phyloP scores from a whole-genome alignment of 2,113 vertebrate species.

The Tachysurus vachellii region DNA sequence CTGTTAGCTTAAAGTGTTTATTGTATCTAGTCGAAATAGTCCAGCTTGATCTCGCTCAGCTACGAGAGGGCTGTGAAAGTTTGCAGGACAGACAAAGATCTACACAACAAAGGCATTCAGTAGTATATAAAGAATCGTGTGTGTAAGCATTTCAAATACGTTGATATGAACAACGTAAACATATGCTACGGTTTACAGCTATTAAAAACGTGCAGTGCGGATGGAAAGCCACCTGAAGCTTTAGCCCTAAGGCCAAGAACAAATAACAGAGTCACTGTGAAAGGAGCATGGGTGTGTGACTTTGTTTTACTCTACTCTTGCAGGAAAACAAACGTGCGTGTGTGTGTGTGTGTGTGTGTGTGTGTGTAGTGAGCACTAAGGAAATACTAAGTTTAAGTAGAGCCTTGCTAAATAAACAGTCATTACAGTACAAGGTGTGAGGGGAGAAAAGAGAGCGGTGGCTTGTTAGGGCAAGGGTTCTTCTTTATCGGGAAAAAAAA shows the following conservation, averaged over 20 bases:
- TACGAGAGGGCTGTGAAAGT: neutral
- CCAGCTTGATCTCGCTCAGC: neutral
- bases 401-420: constrained; percentile 31
- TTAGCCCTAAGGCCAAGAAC: constrained; percentile 3
- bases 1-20: neutral
- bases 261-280: constrained; percentile 24
- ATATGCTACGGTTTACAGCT: neutral
- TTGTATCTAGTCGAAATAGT: neutral
- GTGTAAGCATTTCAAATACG: neutral
- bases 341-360: constrained; percentile 18
- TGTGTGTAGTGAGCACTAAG: constrained; percentile 14
- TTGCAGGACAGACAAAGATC: neutral
- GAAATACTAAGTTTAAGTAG: constrained; percentile 35
- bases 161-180: neutral
- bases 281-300: neutral
- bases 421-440: constrained; percentile 27
- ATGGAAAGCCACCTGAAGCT: neutral
- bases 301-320: constrained; percentile 10
- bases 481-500: neutral
- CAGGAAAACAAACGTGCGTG: constrained; percentile 5
- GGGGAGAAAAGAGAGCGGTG: neutral
- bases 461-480: constrained; percentile 9
- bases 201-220: neutral
- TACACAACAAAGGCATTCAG: neutral
- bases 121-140: neutral